phyloP scores from a whole-genome alignment of 2,113 vertebrate genomes.

The Calyptomena viridis region DNA sequence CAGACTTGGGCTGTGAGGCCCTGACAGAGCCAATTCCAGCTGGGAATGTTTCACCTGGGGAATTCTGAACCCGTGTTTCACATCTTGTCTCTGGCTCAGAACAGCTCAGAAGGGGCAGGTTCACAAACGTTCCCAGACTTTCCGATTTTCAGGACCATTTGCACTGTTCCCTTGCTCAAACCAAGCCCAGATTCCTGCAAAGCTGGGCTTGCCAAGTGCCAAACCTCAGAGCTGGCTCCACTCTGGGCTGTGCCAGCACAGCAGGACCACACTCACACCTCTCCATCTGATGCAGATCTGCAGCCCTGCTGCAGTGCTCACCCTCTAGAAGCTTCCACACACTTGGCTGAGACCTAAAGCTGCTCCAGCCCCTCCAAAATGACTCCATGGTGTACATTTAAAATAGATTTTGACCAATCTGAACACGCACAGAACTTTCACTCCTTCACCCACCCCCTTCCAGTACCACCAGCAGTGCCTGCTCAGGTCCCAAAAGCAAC shows the following conservation, averaged over 20 bases:
- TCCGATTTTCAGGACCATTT: too few species aligned
- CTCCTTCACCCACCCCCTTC: accelerated
- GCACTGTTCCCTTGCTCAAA: not conserved
- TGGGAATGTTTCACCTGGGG: accelerated
- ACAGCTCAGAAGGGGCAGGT: accelerated
- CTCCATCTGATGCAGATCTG: not conserved
- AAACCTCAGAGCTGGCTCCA: accelerated
- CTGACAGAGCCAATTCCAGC: not conserved
- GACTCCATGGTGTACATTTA: not conserved
- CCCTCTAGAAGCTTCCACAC: not conserved
- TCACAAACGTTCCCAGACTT: not conserved
- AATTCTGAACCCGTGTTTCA: accelerated
- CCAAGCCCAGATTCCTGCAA: accelerated
- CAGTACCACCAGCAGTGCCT: accelerated
- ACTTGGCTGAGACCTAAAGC: not conserved
- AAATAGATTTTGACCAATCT: not conserved
- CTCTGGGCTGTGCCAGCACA: accelerated
- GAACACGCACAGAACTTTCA: accelerated
- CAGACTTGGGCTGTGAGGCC: not conserved
- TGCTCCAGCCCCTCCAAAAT: accelerated
- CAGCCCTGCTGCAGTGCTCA: not conserved
- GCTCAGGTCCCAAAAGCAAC: not conserved
- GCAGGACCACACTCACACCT: accelerated
- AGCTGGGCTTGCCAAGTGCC: accelerated
- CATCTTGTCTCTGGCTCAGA: accelerated